Evolutionary conservation across 2,113 vertebrate genomes (phyloP).

Genomic region (Semnornis frantzii): DNA sequence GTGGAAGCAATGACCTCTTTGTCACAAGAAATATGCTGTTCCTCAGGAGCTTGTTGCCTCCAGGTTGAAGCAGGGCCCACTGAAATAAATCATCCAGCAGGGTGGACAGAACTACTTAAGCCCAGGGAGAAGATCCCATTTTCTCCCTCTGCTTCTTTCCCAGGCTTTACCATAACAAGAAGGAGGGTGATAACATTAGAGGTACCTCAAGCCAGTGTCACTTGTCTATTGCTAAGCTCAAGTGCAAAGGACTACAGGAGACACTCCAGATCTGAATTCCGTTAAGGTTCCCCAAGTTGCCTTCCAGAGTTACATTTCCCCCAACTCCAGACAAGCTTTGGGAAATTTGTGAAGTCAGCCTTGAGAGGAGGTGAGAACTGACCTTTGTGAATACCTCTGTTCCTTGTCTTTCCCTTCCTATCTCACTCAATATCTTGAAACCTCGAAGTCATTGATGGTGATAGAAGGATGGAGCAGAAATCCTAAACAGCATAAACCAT

Average conservation of each 20-base stretch:
- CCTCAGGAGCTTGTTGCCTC: neutral
- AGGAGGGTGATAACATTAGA: neutral
- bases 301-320: neutral
- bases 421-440: neutral
- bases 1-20: neutral
- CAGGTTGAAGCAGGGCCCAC: neutral
- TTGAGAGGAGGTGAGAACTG: neutral
- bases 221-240: neutral
- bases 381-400: neutral
- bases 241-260: fast-evolving
- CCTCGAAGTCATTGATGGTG: neutral
- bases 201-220: neutral
- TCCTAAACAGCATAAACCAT: neutral
- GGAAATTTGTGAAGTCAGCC: neutral
- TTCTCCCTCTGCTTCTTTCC: neutral
- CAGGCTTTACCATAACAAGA: neutral
- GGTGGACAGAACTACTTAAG: neutral
- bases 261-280: neutral
- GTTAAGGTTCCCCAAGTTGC: neutral
- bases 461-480: constrained; percentile 13
- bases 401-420: neutral
- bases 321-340: neutral
- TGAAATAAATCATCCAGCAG: neutral
- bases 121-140: neutral
- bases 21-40: neutral